phyloP scores from a whole-genome alignment of 2,113 vertebrate genomes.

The Noctilio leporinus region DNA sequence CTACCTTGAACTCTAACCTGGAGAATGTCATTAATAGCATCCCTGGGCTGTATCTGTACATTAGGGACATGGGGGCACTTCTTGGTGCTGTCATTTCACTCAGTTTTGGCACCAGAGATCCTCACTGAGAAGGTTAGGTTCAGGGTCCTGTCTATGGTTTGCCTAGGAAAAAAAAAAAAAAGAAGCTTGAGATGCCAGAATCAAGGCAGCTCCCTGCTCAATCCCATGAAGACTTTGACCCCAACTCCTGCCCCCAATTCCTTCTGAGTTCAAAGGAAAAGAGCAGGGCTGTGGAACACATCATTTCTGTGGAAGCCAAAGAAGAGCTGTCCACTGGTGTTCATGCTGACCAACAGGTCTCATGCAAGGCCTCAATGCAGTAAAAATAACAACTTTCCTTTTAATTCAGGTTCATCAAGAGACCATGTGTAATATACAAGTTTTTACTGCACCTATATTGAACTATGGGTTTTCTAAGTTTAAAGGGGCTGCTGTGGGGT shows the following conservation, averaged over 20 bases:
- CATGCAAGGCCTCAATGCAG: background rate
- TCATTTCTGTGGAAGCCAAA: background rate
- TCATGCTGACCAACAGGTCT: background rate
- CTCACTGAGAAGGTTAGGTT: background rate
- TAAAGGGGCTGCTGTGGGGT: background rate
- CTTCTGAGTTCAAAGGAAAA: background rate
- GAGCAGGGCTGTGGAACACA: background rate
- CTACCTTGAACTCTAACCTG: background rate
- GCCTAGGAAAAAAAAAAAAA: background rate
- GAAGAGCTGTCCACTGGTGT: background rate
- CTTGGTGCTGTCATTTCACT: background rate
- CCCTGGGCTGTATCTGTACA: background rate
- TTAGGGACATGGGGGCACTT: background rate
- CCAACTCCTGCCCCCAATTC: background rate
- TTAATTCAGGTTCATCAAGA: background rate
- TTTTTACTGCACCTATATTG: background rate
- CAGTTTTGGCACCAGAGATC: background rate
- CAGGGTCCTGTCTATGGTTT: background rate
- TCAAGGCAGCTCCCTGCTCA: background rate
- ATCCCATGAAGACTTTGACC: background rate
- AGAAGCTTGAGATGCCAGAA: background rate
- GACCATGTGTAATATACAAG: background rate
- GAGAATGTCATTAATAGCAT: background rate
- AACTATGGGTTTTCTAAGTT: background rate
- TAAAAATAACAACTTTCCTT: background rate